phyloP scores from a whole-genome alignment of 2,888 invertebrate species.

The Autographa pulchrina region DNA sequence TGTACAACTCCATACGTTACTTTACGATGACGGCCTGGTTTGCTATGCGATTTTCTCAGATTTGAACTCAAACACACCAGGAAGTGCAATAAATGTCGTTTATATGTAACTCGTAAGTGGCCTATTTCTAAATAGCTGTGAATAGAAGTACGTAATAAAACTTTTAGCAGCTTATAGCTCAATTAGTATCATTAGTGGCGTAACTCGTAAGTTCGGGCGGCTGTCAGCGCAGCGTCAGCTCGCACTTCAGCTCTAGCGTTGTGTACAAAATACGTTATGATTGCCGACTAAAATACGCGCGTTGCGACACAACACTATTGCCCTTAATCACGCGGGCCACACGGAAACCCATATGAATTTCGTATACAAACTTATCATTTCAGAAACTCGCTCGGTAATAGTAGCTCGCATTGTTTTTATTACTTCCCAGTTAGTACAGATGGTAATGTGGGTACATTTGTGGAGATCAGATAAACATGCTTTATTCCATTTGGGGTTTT shows the following conservation, averaged over 20 bases:
- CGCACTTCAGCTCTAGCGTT: constrained; percentile 65
- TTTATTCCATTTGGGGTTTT: constrained; percentile 36
- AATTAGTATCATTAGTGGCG: constrained; percentile 51
- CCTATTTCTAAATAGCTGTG: constrained; percentile 42
- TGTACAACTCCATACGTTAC: constrained; percentile 25
- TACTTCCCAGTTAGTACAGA: constrained; percentile 47
- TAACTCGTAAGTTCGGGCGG: constrained; percentile 40
- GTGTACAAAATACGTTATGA: constrained; percentile 65
- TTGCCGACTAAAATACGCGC: constrained; percentile 68
- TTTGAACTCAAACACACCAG: constrained; percentile 46
- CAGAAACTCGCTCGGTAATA: constrained; percentile 36
- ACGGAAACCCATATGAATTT: constrained; percentile 55
- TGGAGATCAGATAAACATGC: constrained; percentile 44
- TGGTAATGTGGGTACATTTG: constrained; percentile 44
- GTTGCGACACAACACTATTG: constrained; percentile 68
- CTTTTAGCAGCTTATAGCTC: constrained; percentile 43
- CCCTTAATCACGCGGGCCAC: constrained; percentile 69
- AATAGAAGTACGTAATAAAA: constrained; percentile 44
- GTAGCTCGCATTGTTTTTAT: constrained; percentile 44
- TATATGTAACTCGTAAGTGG: constrained; percentile 49
- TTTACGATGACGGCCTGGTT: constrained; percentile 43
- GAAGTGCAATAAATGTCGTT: constrained; percentile 52
- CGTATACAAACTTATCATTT: constrained; percentile 49
- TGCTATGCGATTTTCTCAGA: constrained; percentile 43
- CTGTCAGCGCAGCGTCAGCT: constrained; percentile 32